phyloP scores from a whole-genome alignment of 2,797 vertebrate genomes.

The Synanceia verrucosa region DNA sequence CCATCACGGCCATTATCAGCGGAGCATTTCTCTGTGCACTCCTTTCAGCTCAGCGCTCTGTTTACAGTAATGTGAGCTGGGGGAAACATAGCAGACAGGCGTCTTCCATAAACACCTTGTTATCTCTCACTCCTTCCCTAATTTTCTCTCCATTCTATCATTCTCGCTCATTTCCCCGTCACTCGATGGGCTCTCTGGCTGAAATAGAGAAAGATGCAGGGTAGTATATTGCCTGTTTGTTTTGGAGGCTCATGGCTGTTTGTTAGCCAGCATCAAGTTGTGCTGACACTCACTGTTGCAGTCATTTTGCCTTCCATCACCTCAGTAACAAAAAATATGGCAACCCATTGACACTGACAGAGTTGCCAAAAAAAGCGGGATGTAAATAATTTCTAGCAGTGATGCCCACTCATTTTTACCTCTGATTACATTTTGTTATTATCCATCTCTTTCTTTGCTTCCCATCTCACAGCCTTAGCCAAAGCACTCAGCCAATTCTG shows the following conservation, averaged over 20 bases:
- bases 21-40: conserved; percentile 64
- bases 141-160: conserved; percentile 73
- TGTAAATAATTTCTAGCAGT: conserved; percentile 38
- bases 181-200: conserved; percentile 29
- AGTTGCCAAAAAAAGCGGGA: conserved; percentile 35
- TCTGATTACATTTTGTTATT: conserved; percentile 26
- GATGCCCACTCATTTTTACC: conserved; percentile 36
- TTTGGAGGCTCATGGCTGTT: conserved; percentile 28
- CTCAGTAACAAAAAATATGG: conserved; percentile 21
- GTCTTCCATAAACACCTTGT: conserved; percentile 80
- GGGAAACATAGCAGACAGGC: conserved; percentile 59
- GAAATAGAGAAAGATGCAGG: conserved; percentile 30
- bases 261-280: conserved; percentile 22
- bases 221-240: conserved; percentile 45
- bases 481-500: conserved; percentile 71
- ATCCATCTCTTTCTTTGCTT: conserved; percentile 46
- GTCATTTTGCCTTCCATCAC: neutral
- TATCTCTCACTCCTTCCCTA: conserved; percentile 76
- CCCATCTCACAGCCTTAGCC: conserved; percentile 45
- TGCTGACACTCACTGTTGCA: conserved; percentile 25
- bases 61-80: conserved; percentile 77
- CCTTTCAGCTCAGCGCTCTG: conserved; percentile 68
- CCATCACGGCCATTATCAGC: conserved; percentile 76
- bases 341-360: conserved; percentile 38
- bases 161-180: conserved; percentile 46